Evolutionary conservation across 1,140 invertebrate species (phyloP).

Genomic region (Camponotus vicinus): DNA sequence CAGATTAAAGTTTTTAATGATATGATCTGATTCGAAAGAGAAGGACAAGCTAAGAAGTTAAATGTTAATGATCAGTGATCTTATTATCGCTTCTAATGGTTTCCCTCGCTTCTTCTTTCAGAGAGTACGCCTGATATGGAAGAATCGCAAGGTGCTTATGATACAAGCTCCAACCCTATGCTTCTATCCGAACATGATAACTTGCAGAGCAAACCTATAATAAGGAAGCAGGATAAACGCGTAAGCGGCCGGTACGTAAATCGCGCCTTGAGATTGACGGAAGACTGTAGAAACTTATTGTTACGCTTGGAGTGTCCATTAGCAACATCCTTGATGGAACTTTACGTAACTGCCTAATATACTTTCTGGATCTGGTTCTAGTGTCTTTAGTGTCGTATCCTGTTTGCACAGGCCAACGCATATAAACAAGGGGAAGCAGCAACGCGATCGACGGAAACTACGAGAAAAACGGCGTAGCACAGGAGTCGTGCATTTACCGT

Average conservation of each 20-base stretch:
- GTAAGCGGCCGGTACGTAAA: conserved; percentile 76
- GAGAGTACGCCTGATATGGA: conserved; percentile 77
- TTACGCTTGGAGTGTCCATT: conserved; percentile 45
- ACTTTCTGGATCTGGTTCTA: conserved; percentile 73
- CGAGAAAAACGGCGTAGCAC: conserved; percentile 89
- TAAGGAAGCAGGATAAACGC: conserved; percentile 80
- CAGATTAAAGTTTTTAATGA: background rate
- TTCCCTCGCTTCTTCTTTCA: conserved; percentile 57
- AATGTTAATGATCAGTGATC: background rate
- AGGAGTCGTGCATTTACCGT: conserved; percentile 89
- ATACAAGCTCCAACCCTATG: conserved; percentile 74
- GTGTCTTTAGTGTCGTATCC: conserved; percentile 76
- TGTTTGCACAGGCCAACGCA: conserved; percentile 85
- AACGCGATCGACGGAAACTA: conserved; percentile 88
- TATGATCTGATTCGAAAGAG: background rate
- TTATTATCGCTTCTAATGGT: conserved; percentile 25
- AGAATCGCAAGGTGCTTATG: conserved; percentile 77
- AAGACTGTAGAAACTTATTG: conserved; percentile 1
- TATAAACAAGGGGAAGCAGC: conserved; percentile 88
- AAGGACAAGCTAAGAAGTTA: background rate
- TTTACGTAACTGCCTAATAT: conserved; percentile 68
- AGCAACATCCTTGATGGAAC: conserved; percentile 59
- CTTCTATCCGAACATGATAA: conserved; percentile 76
- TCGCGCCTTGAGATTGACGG: background rate
- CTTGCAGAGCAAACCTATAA: conserved; percentile 78